These are phyloP conservation scores for Eristalis intricaria DNA, from an alignment of 2,888 invertebrate genomes.

Conservation along the genomic window DNA sequence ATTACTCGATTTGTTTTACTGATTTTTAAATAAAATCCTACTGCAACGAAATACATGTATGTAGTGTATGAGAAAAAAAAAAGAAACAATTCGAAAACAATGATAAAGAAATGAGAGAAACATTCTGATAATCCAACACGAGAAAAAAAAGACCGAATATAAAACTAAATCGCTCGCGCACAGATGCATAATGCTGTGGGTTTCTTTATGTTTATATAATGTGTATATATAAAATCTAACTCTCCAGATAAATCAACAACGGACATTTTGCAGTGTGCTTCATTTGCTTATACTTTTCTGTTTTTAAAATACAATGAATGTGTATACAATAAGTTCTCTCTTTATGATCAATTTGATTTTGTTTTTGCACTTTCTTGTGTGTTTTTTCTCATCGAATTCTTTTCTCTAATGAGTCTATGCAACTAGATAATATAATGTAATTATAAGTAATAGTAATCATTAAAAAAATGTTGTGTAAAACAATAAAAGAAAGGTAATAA, in stretches of 20 bases:
- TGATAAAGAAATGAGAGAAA: not conserved
- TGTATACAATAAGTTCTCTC: conserved; percentile 24
- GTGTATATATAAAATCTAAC: conserved; percentile 63
- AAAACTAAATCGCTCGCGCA: no score
- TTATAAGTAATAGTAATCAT: conserved; percentile 31
- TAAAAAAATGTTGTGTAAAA: conserved; percentile 19
- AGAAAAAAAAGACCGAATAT: not conserved
- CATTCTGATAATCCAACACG: not conserved
- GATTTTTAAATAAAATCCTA: conserved; percentile 43
- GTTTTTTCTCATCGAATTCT: conserved; percentile 33
- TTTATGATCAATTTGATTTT: conserved; percentile 28
- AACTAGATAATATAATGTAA: conserved; percentile 40
- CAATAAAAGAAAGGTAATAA: conserved; percentile 42
- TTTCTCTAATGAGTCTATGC: conserved; percentile 25
- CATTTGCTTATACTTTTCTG: conserved; percentile 8
- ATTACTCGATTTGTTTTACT: conserved; percentile 22
- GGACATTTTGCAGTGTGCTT: conserved; percentile 28
- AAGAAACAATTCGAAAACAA: not conserved
- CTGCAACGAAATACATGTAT: conserved; percentile 48
- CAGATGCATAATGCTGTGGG: conserved; percentile 24
- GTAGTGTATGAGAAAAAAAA: conserved; percentile 9
- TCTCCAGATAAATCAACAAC: conserved; percentile 53
- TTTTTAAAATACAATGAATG: conserved; percentile 12
- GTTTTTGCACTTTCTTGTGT: not conserved
- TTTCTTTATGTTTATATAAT: conserved; percentile 36